Base-by-base conservation (phyloP, 2,113 vertebrate genomes). In the Empidonax traillii region DNA sequence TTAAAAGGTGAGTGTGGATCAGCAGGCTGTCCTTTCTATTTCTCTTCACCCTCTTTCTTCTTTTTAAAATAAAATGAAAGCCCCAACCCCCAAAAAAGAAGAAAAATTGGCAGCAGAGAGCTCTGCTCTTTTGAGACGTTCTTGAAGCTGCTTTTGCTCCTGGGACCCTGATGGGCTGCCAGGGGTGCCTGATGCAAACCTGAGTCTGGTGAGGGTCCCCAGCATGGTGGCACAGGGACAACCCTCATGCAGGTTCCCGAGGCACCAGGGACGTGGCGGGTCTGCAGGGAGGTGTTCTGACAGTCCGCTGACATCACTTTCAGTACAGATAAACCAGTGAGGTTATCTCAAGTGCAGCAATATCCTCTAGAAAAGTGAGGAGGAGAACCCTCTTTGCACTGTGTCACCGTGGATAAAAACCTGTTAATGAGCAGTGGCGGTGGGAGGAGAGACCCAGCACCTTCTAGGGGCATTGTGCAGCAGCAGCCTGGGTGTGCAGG, bases 331-430 rank as follows among this genome's bases (percentile, higher is more conserved):
- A 92, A 95, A 61, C 79, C 37, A 16, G 61, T 0, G 23, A 46
- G 94, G 90, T 89, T 94, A 96, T 96, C 96, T 96, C 86, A 89
- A 97, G 96, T 95, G 92, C 76, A 28, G 80, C 56, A 83, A 92
- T 87, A 93, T n/a, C 94, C 90, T 82, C 86, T 62, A 13, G 53
- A 96, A 90, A 85, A 61, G 73, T 1, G 20, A 90, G 76, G 79
- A 95, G 79, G 83, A 66, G 88, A 87, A 73, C 49, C 83, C 92
- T 90, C 96, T 97, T 96, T 90, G 92, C 92, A 58, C 86, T 1
- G 9, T 92, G 80, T 93, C 80, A 76, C 83, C 46, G 4, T 71
- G 91, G 91, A 93, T 91, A 71, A 91, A 95, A 93, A 16, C 41
- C 69, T 89, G 80, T 27, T 82, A 46, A 53, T 65, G 83, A 89